Conservation (phyloP, 2,888 invertebrate genomes). For the Morpho deidamia region DNA sequence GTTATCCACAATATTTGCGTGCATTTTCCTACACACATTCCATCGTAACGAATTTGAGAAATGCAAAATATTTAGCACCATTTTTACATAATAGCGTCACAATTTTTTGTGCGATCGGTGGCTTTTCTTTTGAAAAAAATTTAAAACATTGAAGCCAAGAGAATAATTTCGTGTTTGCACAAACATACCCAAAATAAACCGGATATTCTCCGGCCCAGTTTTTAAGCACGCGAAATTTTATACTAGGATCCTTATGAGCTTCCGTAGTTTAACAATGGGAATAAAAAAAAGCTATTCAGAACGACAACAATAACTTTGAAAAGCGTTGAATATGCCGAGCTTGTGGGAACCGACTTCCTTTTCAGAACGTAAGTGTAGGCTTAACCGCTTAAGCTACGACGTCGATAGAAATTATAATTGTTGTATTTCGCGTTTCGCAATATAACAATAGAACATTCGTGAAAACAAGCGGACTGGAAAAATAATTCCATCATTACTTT, state of each 20-base stretch:
- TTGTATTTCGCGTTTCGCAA: background rate
- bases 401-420: background rate
- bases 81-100: no score
- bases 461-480: background rate
- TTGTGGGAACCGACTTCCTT: conserved; percentile 15
- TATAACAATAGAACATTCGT: background rate
- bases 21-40: no score
- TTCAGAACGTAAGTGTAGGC: conserved; percentile 9
- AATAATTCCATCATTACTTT: no score
- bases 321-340: conserved; percentile 9
- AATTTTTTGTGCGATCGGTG: no score
- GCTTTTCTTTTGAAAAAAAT: no score
- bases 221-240: conserved; percentile 6
- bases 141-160: background rate
- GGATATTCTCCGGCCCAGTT: background rate
- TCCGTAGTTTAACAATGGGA: conserved; percentile 19
- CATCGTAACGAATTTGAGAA: no score
- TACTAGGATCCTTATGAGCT: conserved; percentile 18
- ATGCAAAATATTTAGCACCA: no score
- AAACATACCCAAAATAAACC: conserved; percentile 1
- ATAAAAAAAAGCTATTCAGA: conserved; percentile 18
- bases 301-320: conserved; percentile 19
- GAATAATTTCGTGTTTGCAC: conserved; percentile 3
- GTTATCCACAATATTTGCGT: no score
- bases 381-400: conserved; percentile 6